Evolutionary conservation across 2,113 vertebrate genomes (phyloP).

Genomic region (Grammomys surdaster): DNA sequence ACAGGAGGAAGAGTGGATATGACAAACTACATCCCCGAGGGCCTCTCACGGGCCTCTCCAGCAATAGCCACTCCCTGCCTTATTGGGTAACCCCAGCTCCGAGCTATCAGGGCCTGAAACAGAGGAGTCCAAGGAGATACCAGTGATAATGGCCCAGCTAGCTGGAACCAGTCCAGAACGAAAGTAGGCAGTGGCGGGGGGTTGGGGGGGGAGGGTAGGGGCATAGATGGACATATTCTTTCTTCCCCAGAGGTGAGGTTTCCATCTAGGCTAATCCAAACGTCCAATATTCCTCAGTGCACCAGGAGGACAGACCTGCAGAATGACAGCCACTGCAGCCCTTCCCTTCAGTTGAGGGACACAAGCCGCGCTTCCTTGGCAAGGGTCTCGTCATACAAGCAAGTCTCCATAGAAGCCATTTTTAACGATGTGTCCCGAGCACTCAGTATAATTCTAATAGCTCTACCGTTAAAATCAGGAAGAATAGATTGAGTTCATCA

Average conservation of each 20-base stretch:
- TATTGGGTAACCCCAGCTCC: not conserved
- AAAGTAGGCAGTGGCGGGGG: accelerated
- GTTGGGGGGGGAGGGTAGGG: not conserved
- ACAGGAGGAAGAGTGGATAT: not conserved
- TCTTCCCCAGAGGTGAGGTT: not conserved
- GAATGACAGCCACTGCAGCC: not conserved
- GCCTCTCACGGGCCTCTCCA: not conserved
- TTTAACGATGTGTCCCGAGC: not conserved
- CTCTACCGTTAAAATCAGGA: not conserved
- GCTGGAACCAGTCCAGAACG: not conserved
- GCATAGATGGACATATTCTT: not conserved
- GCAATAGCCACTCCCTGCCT: not conserved
- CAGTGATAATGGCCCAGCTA: not conserved
- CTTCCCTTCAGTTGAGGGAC: not conserved
- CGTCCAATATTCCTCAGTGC: not conserved
- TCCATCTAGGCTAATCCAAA: too few relatives aligned
- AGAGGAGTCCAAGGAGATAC: not conserved
- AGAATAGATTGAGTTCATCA: not conserved
- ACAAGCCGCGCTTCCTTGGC: not conserved
- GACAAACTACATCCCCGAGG: not conserved
- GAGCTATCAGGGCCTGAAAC: not conserved
- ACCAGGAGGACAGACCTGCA: not conserved
- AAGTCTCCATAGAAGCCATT: not conserved
- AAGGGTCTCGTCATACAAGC: not conserved
- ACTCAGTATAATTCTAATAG: accelerated